Evolutionary conservation across 1,140 invertebrate genomes (phyloP), one percentile per base, ranked within the genome.

Genomic region (Cataglyphis hispanica): DNA sequence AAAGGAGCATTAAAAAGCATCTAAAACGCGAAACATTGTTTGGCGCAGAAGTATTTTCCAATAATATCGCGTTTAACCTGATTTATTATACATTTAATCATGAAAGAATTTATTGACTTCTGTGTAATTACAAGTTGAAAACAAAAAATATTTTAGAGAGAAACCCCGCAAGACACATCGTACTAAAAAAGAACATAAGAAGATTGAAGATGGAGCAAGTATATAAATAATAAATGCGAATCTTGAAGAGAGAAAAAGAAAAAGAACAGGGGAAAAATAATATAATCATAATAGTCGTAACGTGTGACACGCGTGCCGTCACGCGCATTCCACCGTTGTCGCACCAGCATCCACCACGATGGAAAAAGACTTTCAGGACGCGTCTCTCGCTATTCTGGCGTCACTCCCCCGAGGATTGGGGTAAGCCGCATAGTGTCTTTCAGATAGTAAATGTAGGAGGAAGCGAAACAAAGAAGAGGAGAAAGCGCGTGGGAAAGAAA

Each of bases 181-280:
- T 25, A 22, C 22, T 27, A 25, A 64, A 60, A 19, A 60, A 19
- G 13, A 72, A 34, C 50, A 40, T 43, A 74, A 60, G 66, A 43
- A 70, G 50, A 83, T 74, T 50, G 53, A 81, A 58, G 53, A 31
- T 3, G 34, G 31, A 46, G 66, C 27, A 31, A 16, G 43, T 16
- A n/a, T 16, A 13, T 95, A 90, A 95, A 95, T 95, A 95, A 95
- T 93, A 93, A 91, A 95, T 94, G 86, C 77, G 27, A 67, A 86
- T 91, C 86, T 88, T 76, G 67, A 58, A 46, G 10, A 53, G 11
- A 27, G 10, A 60, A 25, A 60, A 25, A 61, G 56, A n/a, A 61
- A 34, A 13, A 27, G 27, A 72, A 58, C 27, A 61, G 89, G 87
- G 80, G 80, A 85, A 87, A 87, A 92, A 92, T 93, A 94, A 94